Evolutionary conservation across 1,140 invertebrate species (phyloP).

Genomic region (Parasteatoda tepidariorum): DNA sequence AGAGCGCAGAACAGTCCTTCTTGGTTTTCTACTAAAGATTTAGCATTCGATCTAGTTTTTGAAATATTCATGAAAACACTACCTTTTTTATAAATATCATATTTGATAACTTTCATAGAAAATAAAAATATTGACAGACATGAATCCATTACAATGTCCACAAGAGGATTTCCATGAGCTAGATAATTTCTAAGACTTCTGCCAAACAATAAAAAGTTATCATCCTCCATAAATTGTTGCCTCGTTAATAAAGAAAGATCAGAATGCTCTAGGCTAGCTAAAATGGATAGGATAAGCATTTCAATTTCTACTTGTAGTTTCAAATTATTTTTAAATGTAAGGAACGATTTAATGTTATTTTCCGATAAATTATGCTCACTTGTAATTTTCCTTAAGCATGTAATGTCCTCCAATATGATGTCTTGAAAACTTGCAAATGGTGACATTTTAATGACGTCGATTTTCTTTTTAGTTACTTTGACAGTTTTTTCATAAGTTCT

Average conservation of each 20-base stretch:
- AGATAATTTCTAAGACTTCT: conserved; percentile 32
- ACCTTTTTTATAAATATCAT: neutral
- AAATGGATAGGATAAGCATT: conserved; percentile 34
- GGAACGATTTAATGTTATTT: neutral
- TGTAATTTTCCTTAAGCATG: neutral
- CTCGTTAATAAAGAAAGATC: conserved; percentile 9
- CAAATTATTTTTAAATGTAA: conserved; percentile 3
- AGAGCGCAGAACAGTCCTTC: conserved; percentile 16
- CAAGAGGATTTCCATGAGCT: conserved; percentile 7
- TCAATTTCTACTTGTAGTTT: conserved; percentile 37
- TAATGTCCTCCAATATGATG: neutral
- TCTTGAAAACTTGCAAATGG: neutral
- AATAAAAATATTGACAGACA: neutral
- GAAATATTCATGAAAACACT: conserved; percentile 19
- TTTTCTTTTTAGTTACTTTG: neutral
- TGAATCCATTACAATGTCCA: neutral
- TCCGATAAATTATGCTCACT: neutral
- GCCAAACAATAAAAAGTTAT: neutral
- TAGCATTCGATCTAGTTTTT: neutral
- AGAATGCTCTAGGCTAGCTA: neutral
- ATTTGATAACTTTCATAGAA: conserved; percentile 9
- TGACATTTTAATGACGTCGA: neutral
- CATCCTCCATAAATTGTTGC: neutral
- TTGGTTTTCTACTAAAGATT: neutral
- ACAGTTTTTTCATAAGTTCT: neutral